Conservation (phyloP, 2,113 vertebrate species). For the Benitochromis conjunctus region DNA sequence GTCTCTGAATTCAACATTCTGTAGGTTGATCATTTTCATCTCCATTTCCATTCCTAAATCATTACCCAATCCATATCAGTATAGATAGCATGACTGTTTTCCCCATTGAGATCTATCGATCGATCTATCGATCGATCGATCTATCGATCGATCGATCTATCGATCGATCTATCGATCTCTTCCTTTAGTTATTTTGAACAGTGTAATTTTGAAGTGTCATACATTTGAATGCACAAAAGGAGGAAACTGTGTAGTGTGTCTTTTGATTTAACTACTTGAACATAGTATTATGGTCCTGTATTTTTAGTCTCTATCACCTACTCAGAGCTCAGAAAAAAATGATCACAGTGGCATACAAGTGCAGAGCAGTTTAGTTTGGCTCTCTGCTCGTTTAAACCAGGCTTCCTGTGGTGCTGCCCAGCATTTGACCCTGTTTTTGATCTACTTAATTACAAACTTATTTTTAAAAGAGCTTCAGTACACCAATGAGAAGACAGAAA, state of each 20-base stretch:
- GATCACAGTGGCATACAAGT: background rate
- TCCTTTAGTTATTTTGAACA: background rate
- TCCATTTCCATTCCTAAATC: background rate
- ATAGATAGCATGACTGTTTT: background rate
- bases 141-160: too few species aligned
- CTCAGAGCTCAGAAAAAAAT: background rate
- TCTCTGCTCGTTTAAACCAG: background rate
- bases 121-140: too few species aligned
- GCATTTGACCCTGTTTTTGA: background rate
- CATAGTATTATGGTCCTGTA: background rate
- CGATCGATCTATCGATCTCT: too few species aligned
- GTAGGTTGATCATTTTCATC: background rate
- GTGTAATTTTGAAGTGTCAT: background rate
- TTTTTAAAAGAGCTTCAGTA: background rate
- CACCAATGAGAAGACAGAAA: background rate
- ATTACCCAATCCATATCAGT: background rate
- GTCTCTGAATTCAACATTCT: background rate
- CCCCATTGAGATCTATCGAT: too few species aligned
- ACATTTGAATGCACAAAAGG: accelerated
- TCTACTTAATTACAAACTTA: background rate
- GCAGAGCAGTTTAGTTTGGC: background rate
- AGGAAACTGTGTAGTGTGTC: background rate
- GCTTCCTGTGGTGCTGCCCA: background rate
- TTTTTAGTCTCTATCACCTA: background rate
- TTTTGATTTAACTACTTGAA: background rate